phyloP scores from a whole-genome alignment of 2,113 vertebrate genomes.

The Calypte anna region DNA sequence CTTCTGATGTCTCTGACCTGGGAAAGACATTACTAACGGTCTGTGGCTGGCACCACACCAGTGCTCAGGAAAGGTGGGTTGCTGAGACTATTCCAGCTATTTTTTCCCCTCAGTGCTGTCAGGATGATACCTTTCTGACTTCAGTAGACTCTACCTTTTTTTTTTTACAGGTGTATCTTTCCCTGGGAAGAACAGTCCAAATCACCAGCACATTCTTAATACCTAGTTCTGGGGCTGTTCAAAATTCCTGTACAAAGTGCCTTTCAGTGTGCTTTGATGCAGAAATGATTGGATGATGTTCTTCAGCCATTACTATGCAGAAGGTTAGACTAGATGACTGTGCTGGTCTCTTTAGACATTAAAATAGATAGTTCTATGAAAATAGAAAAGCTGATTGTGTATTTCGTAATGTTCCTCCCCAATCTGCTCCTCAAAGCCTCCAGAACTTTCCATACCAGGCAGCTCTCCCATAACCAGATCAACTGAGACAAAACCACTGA shows the following conservation, averaged over 20 bases:
- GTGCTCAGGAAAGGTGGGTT: neutral
- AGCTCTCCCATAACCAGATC: neutral
- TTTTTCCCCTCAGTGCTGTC: neutral
- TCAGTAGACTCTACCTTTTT: neutral
- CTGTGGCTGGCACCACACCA: neutral
- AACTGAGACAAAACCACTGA: neutral
- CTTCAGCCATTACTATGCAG: slow-evolving; percentile 18
- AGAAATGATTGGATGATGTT: slow-evolving; percentile 53
- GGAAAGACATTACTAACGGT: neutral
- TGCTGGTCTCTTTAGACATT: slow-evolving; percentile 12
- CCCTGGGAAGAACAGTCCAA: neutral
- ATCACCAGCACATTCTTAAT: neutral
- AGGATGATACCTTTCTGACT: neutral
- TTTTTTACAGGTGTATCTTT: neutral
- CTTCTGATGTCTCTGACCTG: neutral
- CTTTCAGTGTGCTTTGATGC: slow-evolving; percentile 45
- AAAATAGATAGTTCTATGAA: neutral
- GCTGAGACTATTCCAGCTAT: neutral
- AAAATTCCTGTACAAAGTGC: slow-evolving; percentile 11
- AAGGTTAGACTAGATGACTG: slow-evolving; percentile 31
- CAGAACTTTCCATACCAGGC: neutral
- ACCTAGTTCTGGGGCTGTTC: neutral
- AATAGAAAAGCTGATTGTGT: slow-evolving; percentile 26
- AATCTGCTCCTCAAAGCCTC: neutral
- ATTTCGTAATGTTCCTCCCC: neutral